A percentile compares a stretch with the other conserved stretches of the same genome.
These are phyloP conservation scores for Holacanthella duospinosa DNA, from an alignment of 2,888 invertebrate genomes.

Conservation along the genomic window DNA sequence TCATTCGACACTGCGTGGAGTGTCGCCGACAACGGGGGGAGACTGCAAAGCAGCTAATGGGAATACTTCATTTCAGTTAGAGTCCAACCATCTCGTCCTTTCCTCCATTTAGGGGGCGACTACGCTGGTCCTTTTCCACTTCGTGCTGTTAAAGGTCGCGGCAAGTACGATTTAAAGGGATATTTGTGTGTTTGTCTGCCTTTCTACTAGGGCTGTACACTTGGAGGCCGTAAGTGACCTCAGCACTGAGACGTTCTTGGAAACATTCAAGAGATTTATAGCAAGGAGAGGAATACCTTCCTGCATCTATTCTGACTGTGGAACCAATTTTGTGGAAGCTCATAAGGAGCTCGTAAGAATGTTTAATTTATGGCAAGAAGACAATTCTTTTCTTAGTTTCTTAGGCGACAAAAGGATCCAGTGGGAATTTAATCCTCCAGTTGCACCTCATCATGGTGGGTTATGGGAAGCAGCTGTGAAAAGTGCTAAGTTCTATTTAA, in stretches of 20 bases:
- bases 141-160: conserved; percentile 17
- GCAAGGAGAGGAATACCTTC: conserved; percentile 10
- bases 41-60: not conserved
- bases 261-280: conserved; percentile 7
- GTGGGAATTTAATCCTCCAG: no score
- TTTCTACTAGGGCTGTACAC: conserved; percentile 38
- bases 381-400: not conserved
- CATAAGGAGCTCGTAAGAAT: no score
- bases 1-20: not conserved
- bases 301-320: conserved; percentile 20
- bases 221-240: conserved; percentile 12
- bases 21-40: not conserved
- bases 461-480: no score
- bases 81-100: conserved; percentile 32
- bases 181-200: conserved; percentile 38
- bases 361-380: no score
- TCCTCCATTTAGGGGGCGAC: conserved; percentile 30
- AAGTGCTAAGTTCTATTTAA: no score
- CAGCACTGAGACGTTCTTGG: conserved; percentile 10
- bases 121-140: conserved; percentile 23
- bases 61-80: conserved; percentile 28
- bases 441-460: no score
- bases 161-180: conserved; percentile 26
- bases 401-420: no score
- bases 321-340: conserved; percentile 23